Evolutionary conservation across 2,113 vertebrate species (phyloP).

Genomic region (Vidua chalybeata): DNA sequence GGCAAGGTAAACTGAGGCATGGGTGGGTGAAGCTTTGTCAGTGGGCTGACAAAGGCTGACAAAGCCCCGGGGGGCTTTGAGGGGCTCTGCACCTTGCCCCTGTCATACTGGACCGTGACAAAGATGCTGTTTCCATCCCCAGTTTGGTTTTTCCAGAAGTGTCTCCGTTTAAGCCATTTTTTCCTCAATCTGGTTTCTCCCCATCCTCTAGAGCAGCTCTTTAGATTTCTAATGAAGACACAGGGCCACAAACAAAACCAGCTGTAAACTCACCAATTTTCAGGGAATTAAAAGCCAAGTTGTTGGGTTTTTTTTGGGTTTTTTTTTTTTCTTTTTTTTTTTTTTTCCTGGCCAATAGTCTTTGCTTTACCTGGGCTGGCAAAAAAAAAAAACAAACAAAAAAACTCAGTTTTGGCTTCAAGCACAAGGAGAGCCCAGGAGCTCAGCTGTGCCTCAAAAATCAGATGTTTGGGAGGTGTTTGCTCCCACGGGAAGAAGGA

Average conservation of each 20-base stretch:
- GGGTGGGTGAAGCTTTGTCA: not conserved
- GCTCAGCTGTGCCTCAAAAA: not conserved
- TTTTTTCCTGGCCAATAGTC: not conserved
- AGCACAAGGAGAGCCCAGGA: not conserved
- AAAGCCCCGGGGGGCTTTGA: not conserved
- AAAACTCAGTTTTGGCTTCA: accelerated
- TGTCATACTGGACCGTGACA: accelerated
- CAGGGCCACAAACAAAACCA: not conserved
- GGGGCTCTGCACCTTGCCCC: not conserved
- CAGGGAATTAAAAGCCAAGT: not conserved
- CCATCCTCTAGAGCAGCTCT: not conserved
- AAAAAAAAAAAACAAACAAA: not conserved
- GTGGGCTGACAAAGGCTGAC: too few relatives aligned
- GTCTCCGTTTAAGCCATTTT: not conserved
- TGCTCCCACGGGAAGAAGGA: accelerated
- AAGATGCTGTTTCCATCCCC: not conserved
- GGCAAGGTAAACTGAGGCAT: not conserved
- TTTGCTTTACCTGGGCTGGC: not conserved
- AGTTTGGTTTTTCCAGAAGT: not conserved
- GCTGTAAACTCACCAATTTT: not conserved
- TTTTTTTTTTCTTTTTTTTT: too few relatives aligned
- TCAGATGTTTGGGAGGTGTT: not conserved
- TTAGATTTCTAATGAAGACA: not conserved
- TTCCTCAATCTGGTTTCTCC: not conserved
- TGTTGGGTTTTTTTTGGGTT: too few relatives aligned